phyloP scores from a whole-genome alignment of 2,888 invertebrate species.

The Drosophila yooni region DNA sequence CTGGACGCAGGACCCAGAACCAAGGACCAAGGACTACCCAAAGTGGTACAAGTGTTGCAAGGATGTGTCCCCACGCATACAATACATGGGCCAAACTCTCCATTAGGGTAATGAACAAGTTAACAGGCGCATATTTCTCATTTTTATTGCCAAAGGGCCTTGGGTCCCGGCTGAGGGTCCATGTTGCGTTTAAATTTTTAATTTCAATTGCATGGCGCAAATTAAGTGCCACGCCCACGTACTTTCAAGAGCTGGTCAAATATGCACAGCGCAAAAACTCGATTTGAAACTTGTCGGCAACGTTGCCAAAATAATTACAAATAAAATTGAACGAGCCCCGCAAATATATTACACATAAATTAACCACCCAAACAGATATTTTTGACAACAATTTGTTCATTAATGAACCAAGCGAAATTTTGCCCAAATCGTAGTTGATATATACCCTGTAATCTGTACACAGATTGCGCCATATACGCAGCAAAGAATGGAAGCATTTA shows the following conservation, averaged over 20 bases:
- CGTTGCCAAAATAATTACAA: constrained; percentile 67
- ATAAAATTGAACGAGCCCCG: constrained; percentile 64
- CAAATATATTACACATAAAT: constrained; percentile 51
- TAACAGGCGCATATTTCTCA: constrained; percentile 78
- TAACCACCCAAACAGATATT: constrained; percentile 14
- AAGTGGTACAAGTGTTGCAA: constrained; percentile 3
- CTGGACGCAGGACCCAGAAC: not conserved
- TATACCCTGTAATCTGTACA: constrained; percentile 28
- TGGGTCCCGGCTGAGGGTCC: constrained; percentile 26
- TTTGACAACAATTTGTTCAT: constrained; percentile 8
- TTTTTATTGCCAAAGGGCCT: constrained; percentile 57
- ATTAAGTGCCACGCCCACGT: constrained; percentile 48
- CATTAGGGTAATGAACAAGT: constrained; percentile 81
- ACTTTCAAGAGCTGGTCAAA: constrained; percentile 41
- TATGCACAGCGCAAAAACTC: constrained; percentile 30
- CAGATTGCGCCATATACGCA: not conserved
- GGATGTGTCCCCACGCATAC: constrained; percentile 32
- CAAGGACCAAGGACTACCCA: not conserved
- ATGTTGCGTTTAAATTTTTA: constrained; percentile 71
- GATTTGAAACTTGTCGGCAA: constrained; percentile 66
- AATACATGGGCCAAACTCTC: constrained; percentile 62
- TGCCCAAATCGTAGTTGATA: constrained; percentile 7
- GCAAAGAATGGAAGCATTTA: not conserved
- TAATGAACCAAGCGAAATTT: constrained; percentile 67
- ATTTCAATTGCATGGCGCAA: constrained; percentile 71